Conservation (phyloP, 2,888 invertebrate species). For the Amphipyra tragopoginis region DNA sequence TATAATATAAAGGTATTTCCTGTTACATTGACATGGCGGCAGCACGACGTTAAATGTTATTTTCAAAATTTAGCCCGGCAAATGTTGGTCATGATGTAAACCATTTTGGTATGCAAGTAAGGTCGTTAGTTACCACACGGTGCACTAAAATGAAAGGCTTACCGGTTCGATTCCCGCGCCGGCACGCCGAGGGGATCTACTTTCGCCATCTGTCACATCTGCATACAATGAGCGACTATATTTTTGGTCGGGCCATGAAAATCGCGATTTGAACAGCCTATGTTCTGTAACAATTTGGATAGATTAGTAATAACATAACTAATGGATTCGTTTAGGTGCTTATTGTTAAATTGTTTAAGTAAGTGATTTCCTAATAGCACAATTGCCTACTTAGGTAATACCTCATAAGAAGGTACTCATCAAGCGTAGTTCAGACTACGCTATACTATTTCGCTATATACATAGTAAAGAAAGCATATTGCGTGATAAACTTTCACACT, state of each 20-base stretch:
- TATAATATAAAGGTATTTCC: no score
- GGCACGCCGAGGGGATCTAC: constrained; percentile 70
- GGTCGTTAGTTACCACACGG: constrained; percentile 62
- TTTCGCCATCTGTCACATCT: constrained; percentile 86
- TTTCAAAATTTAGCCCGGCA: no score
- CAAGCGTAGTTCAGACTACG: no score
- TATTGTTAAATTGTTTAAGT: constrained; percentile 40
- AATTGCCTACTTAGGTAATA: constrained; percentile 39
- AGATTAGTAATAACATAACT: constrained; percentile 23
- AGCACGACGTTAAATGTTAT: no score
- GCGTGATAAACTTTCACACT: no score
- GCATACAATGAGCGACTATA: constrained; percentile 79
- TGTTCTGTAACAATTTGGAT: constrained; percentile 16
- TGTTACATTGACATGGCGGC: no score
- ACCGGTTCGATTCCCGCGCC: constrained; percentile 83
- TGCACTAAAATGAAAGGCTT: constrained; percentile 72
- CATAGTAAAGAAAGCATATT: no score
- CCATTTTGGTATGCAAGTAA: constrained; percentile 49
- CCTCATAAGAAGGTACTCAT: constrained; percentile 9
- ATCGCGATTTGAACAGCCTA: constrained; percentile 35
- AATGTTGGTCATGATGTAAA: constrained; percentile 23
- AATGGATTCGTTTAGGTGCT: constrained; percentile 45
- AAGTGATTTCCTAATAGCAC: constrained; percentile 39
- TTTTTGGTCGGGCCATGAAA: constrained; percentile 61
- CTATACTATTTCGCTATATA: no score